A percentile compares a stretch with the other conserved stretches of the same genome.
Conservation (phyloP, 1,140 invertebrate species). For the Drosophila bipectinata region DNA sequence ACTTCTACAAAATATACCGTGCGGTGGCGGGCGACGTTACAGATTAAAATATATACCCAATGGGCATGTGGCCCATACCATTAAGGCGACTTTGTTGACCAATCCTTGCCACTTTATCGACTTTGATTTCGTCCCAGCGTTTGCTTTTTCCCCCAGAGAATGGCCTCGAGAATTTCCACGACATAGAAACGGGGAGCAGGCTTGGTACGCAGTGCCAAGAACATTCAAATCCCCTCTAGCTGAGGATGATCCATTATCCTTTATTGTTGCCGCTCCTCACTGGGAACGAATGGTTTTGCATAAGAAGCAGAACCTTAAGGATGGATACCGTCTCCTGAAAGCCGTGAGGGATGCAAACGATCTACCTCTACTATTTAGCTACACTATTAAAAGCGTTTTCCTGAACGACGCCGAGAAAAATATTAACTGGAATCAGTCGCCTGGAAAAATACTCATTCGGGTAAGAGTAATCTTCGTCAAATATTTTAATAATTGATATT, state of each 20-base stretch:
- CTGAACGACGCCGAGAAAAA: too few species aligned
- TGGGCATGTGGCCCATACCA: slow-evolving; percentile 48
- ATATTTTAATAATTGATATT: too few species aligned
- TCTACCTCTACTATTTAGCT: slow-evolving; percentile 40
- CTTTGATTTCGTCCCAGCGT: slow-evolving; percentile 63
- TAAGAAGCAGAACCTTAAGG: slow-evolving; percentile 51
- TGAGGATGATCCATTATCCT: slow-evolving; percentile 29
- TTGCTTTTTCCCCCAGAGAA: slow-evolving; percentile 28
- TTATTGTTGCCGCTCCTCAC: slow-evolving; percentile 48
- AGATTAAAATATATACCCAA: slow-evolving; percentile 24
- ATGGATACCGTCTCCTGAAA: slow-evolving; percentile 55
- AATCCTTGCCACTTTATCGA: slow-evolving; percentile 25
- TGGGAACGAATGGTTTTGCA: slow-evolving; percentile 47
- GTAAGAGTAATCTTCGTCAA: too few species aligned
- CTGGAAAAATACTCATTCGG: too few species aligned
- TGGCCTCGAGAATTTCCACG: slow-evolving; percentile 18
- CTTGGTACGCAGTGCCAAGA: slow-evolving; percentile 56
- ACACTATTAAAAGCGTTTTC: slow-evolving; percentile 50
- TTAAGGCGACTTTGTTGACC: slow-evolving; percentile 27
- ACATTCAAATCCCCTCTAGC: background rate
- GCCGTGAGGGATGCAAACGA: slow-evolving; percentile 38
- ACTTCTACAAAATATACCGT: slow-evolving; percentile 20
- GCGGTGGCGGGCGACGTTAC: slow-evolving; percentile 10
- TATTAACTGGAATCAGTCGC: too few species aligned
- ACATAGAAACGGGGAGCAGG: background rate